phyloP scores from a whole-genome alignment of 2,797 vertebrate species.

The Megaceryle alcyon region DNA sequence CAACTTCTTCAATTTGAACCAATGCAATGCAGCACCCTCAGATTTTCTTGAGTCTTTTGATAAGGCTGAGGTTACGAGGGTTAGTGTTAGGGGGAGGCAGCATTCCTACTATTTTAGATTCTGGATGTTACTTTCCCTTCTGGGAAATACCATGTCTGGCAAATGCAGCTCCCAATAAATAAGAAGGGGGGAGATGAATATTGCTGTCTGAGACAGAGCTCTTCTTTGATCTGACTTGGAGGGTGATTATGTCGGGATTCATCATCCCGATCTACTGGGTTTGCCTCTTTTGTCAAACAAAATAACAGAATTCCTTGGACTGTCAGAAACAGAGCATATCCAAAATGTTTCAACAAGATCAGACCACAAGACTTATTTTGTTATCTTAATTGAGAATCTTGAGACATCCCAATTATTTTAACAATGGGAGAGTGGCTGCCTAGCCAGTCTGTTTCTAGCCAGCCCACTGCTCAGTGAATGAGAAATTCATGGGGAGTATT shows the following conservation, averaged over 20 bases:
- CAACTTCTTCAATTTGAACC: constrained; percentile 24
- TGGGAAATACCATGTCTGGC: constrained; percentile 48
- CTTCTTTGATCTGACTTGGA: constrained; percentile 8
- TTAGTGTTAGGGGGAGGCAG: neutral
- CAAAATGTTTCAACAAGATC: constrained; percentile 40
- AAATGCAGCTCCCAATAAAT: constrained; percentile 51
- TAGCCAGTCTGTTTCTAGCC: neutral
- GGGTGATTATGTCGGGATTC: neutral
- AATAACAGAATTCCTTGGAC: neutral
- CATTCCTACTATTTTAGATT: neutral
- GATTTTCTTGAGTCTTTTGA: neutral
- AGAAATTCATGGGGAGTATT: constrained; percentile 7
- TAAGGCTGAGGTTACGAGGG: constrained; percentile 19
- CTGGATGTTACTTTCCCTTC: neutral
- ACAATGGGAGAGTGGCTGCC: neutral
- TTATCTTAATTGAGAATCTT: constrained; percentile 30
- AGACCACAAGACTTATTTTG: neutral
- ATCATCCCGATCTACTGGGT: neutral
- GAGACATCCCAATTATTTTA: constrained; percentile 32
- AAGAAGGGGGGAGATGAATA: constrained; percentile 22
- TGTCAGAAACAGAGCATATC: neutral
- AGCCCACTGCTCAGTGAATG: neutral
- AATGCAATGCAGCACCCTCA: neutral
- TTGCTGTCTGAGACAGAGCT: constrained; percentile 50
- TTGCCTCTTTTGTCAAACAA: neutral